Percentiles rank a stretch among this genome's conserved stretches.
Conservation (phyloP, 2,888 invertebrate species). For the Apamea anceps region DNA sequence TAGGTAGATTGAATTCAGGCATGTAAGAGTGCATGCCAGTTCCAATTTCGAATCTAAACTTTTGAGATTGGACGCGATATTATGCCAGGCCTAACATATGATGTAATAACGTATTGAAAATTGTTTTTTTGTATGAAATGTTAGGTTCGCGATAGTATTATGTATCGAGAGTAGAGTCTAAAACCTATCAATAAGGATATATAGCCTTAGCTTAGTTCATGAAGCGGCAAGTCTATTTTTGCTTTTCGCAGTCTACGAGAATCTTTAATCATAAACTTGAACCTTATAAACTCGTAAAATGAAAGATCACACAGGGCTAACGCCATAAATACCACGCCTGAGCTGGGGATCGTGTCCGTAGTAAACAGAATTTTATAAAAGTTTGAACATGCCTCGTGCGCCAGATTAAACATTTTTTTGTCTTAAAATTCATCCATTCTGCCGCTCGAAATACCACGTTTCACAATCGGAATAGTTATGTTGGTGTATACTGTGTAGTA, state of each 20-base stretch:
- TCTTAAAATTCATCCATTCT: conserved; percentile 8
- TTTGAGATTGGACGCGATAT: conserved; percentile 28
- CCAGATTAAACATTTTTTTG: conserved; percentile 23
- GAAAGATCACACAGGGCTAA: conserved; percentile 7
- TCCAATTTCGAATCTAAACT: conserved; percentile 51
- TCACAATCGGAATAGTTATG: conserved; percentile 13
- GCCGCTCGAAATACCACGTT: neutral
- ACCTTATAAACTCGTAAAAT: conserved; percentile 19
- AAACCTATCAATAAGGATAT: neutral
- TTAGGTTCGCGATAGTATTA: neutral
- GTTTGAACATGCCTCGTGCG: conserved; percentile 20
- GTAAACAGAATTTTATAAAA: conserved; percentile 46
- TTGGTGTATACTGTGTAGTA: neutral
- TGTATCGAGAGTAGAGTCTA: neutral
- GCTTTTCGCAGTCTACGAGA: conserved; percentile 10
- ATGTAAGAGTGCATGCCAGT: conserved; percentile 23
- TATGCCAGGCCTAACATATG: conserved; percentile 7
- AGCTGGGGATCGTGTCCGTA: neutral
- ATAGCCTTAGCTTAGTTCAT: neutral
- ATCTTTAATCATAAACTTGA: conserved; percentile 27
- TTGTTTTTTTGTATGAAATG: neutral
- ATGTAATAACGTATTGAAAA: conserved; percentile 22
- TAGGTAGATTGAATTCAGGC: conserved; percentile 39
- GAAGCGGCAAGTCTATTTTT: conserved; percentile 16
- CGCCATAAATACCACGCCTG: conserved; percentile 21